Evolutionary conservation across 2,888 invertebrate species (phyloP).

Genomic region (Acanthosoma haemorrhoidale): DNA sequence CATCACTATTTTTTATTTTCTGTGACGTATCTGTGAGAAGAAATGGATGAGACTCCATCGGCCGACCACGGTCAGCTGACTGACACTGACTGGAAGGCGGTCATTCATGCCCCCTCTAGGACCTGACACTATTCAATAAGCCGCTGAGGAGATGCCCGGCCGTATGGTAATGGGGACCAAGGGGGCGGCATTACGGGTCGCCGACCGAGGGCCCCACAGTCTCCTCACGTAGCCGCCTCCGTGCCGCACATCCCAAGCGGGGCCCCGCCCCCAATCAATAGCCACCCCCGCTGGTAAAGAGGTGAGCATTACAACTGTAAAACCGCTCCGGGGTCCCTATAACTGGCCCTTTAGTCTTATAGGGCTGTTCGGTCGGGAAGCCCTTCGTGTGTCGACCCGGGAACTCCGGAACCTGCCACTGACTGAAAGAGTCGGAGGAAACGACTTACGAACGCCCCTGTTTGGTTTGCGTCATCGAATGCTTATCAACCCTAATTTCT

Average conservation of each 20-base stretch:
- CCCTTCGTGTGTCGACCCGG: background rate
- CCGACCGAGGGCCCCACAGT: constrained; percentile 42
- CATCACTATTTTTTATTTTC: too few species aligned
- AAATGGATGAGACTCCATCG: background rate
- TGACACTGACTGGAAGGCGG: background rate
- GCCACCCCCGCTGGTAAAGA: constrained; percentile 11
- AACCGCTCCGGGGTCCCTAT: too few species aligned
- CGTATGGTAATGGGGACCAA: constrained; percentile 28
- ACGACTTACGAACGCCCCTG: too few species aligned
- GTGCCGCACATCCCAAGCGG: constrained; percentile 35
- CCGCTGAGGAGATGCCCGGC: background rate
- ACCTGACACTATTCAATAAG: constrained; percentile 27
- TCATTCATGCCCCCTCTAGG: constrained; percentile 17
- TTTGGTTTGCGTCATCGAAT: too few species aligned
- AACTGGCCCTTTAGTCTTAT: background rate
- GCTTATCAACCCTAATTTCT: too few species aligned
- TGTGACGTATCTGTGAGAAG: too few species aligned
- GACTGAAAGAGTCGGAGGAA: too few species aligned
- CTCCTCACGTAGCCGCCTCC: constrained; percentile 37
- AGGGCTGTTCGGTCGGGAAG: background rate
- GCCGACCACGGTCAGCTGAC: background rate
- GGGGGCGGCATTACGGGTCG: constrained; percentile 47
- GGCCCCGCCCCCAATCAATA: constrained; percentile 11
- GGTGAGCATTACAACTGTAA: constrained; percentile 28
- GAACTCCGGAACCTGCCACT: too few species aligned